Conservation (phyloP, 2,888 invertebrate genomes). For the Acanthococcus lagerstroemiae region DNA sequence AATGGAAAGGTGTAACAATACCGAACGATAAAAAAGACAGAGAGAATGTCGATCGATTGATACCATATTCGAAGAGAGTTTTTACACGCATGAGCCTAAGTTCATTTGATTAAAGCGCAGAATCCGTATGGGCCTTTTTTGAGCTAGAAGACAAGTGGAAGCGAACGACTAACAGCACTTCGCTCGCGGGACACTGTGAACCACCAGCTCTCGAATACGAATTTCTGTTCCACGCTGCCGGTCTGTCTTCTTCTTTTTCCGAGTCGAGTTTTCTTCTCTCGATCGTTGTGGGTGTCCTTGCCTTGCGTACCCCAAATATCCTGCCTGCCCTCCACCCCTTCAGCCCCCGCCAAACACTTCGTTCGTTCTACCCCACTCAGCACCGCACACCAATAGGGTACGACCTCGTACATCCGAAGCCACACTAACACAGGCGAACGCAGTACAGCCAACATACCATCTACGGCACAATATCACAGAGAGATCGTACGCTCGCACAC, state of each 20-base stretch:
- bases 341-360: neutral
- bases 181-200: constrained; percentile 19
- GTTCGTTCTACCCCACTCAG: neutral
- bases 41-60: constrained; percentile 27
- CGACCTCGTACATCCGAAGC: constrained; percentile 12
- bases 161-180: constrained; percentile 15
- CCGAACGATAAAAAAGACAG: constrained; percentile 19
- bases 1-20: constrained; percentile 25
- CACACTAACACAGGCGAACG: neutral
- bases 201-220: constrained; percentile 12
- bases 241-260: constrained; percentile 14
- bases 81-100: constrained; percentile 22
- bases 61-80: constrained; percentile 18
- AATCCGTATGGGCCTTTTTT: constrained; percentile 19
- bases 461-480: neutral
- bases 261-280: constrained; percentile 9
- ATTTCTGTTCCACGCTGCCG: constrained; percentile 19
- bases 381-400: constrained; percentile 11
- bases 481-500: neutral
- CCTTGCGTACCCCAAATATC: constrained; percentile 19
- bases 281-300: constrained; percentile 15
- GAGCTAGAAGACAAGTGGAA: constrained; percentile 14
- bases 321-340: constrained; percentile 5
- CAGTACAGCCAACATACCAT: neutral
- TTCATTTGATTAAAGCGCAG: constrained; percentile 15